A percentile compares a stretch with the other conserved stretches of the same genome.
These are phyloP conservation scores for Chionis minor DNA, from an alignment of 2,113 vertebrate species.

Conservation along the genomic window DNA sequence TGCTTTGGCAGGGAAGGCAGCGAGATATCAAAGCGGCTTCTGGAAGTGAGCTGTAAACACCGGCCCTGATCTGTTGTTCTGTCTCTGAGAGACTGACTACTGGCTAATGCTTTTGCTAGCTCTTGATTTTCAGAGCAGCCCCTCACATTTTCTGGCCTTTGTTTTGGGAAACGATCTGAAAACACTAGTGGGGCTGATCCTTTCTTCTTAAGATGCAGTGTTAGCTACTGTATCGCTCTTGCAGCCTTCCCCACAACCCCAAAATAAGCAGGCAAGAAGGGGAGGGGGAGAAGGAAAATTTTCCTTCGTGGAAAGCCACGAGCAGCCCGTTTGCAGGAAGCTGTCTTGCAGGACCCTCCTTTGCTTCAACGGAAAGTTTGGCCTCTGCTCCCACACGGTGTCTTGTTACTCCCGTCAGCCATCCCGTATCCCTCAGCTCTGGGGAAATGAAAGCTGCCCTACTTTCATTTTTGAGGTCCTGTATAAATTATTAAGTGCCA, in stretches of 20 bases:
- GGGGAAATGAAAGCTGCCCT: neutral
- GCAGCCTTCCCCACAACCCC: neutral
- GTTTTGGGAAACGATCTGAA: neutral
- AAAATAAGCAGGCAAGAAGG: neutral
- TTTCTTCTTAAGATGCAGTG: neutral
- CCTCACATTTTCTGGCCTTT: neutral
- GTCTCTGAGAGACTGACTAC: neutral
- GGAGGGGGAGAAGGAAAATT: neutral
- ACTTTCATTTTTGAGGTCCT: neutral
- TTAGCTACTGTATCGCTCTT: neutral
- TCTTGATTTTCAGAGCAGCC: neutral
- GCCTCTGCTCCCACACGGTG: neutral
- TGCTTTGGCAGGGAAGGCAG: neutral
- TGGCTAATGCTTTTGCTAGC: neutral
- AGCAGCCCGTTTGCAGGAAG: neutral
- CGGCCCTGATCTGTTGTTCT: neutral
- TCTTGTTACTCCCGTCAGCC: neutral
- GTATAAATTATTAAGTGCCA: slow-evolving; percentile 15
- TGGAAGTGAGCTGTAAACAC: neutral
- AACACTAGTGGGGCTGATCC: neutral
- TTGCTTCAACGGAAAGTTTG: neutral
- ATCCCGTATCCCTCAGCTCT: neutral
- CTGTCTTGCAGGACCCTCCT: neutral
- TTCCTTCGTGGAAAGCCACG: neutral
- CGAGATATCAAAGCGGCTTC: neutral